Conservation (phyloP, 2,113 vertebrate genomes). For the Colistium nudipinnis region DNA sequence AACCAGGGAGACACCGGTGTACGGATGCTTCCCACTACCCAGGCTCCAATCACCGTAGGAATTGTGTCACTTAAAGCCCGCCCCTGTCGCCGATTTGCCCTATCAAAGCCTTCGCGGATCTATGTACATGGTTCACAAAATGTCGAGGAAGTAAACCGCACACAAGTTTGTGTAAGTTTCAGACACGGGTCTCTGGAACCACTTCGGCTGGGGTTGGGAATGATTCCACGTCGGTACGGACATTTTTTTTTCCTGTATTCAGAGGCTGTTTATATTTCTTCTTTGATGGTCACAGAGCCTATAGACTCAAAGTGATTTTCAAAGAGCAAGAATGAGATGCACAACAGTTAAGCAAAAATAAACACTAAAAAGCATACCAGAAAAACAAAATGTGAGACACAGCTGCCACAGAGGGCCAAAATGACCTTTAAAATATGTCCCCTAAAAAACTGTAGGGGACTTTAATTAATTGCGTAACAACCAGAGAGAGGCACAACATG, state of each 20-base stretch:
- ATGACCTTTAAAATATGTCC: too few relatives aligned
- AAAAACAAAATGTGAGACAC: not conserved
- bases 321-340: too few relatives aligned
- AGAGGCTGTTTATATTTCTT: too few relatives aligned
- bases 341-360: too few relatives aligned
- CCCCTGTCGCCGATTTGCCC: not conserved
- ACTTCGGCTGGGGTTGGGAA: too few relatives aligned
- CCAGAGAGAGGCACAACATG: not conserved
- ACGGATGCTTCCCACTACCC: slow-evolving; percentile 60
- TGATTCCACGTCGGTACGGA: too few relatives aligned
- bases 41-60: slow-evolving; percentile 59
- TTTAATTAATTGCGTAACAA: not conserved
- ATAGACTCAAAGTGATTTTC: too few relatives aligned
- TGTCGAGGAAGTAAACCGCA: slow-evolving; percentile 73
- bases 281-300: too few relatives aligned
- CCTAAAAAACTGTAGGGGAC: too few relatives aligned
- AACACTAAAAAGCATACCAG: too few relatives aligned
- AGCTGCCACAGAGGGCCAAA: not conserved
- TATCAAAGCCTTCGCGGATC: slow-evolving; percentile 30
- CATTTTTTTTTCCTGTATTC: too few relatives aligned
- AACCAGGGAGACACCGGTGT: slow-evolving; percentile 77
- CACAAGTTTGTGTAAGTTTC: slow-evolving; percentile 60
- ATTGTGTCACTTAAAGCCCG: slow-evolving; percentile 13
- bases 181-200: too few relatives aligned
- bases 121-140: slow-evolving; percentile 62